Percentiles rank a stretch among this genome's conserved stretches.
Conservation (phyloP, 2,797 vertebrate genomes). For the Centropyge bicolor region DNA sequence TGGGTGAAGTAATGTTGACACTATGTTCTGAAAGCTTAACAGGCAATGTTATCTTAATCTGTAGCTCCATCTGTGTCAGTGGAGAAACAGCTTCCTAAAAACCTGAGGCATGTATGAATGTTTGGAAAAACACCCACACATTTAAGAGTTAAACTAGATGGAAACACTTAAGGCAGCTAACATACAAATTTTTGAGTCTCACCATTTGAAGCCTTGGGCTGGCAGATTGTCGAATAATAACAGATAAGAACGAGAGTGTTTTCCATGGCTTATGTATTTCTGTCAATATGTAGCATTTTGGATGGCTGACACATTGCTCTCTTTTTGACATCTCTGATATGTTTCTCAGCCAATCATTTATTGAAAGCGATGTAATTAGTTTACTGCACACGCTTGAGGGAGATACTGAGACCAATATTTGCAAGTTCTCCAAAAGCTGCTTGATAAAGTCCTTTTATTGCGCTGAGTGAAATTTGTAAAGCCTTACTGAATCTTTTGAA, state of each 20-base stretch:
- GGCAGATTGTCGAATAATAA: not conserved
- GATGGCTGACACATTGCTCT: slow-evolving; percentile 6
- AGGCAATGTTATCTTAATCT: not conserved
- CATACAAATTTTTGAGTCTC: not conserved
- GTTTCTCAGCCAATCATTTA: slow-evolving; percentile 19
- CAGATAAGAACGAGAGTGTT: no score
- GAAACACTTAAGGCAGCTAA: not conserved
- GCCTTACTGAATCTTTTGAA: not conserved
- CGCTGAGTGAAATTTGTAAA: slow-evolving; percentile 6
- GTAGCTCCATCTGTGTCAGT: not conserved
- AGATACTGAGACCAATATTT: slow-evolving; percentile 24
- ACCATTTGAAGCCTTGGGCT: not conserved
- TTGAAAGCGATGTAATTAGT: slow-evolving; percentile 37
- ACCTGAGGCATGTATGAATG: no score
- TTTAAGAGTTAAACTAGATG: not conserved
- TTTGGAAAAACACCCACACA: no score
- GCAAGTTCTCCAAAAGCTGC: slow-evolving; percentile 28
- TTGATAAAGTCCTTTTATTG: slow-evolving; percentile 19
- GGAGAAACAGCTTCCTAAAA: no score
- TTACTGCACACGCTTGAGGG: not conserved
- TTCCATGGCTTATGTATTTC: not conserved
- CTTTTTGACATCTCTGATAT: slow-evolving; percentile 21
- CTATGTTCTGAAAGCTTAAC: not conserved
- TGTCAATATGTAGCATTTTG: slow-evolving; percentile 11
- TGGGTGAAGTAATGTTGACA: not conserved